Base-by-base conservation (phyloP, 2,797 vertebrate species). In the Hippoglossus hippoglossus region DNA sequence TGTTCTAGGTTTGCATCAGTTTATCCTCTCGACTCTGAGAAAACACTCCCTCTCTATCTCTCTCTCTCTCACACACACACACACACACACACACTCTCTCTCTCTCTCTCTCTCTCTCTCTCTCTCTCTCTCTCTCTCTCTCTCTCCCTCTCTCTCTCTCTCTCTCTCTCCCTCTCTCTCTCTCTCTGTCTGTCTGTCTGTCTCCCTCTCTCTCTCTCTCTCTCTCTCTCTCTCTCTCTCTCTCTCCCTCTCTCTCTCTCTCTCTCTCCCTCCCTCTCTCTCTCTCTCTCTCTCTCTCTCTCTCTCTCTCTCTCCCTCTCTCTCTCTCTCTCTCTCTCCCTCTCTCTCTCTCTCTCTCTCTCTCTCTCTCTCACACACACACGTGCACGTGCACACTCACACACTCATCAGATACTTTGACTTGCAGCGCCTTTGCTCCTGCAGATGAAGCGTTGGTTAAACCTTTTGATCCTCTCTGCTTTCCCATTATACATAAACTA, bases 391-490 rank as follows among this genome's bases (percentile, higher is more conserved):
- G n/a, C 41, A 44, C 41, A 39, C 26, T 44, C 67, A 57, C 56
- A 54, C 73, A 50, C 63, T 18, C 53, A 51, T 46, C 60, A 69
- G 15, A 41, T 21, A 36, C 24, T 21, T 72, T 0, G 49, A 59
- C 24, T 71, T 19, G 34, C 31, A 49, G 36, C 63, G 15, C 10
- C 2, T 59, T 4, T 36, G 21, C 41, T 64, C 46, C 59, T 76
- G 39, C 47, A 76, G 36, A 76, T 71, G 76, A 70, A 80, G 47
- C 18, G n/a, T 62, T 26, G 5, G 34, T 71, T 26, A 16, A 6
- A 67, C 67, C 72, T 76, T 79, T 79, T 79, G 75, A 79, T 81
- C 53, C 26, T 72, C 41, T 52, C 69, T 70, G 56, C 72, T 72
- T 60, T 50, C n/a, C 10, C 55, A 50, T 25, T 34, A 55, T 26